Conservation (phyloP, 2,888 invertebrate genomes). For the Dryobotodes eremita region DNA sequence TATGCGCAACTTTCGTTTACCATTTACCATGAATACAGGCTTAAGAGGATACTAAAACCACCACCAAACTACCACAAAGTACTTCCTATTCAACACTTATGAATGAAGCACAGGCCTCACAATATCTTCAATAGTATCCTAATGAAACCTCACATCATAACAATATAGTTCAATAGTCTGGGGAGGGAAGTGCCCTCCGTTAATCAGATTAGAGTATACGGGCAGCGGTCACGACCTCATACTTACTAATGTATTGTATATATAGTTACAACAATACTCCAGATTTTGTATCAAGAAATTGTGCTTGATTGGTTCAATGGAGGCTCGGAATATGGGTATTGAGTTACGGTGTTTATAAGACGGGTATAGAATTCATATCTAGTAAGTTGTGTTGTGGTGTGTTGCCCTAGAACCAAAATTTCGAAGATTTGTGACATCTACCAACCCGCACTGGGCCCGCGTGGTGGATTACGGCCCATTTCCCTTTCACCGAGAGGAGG, state of each 20-base stretch:
- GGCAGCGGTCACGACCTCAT: conserved; percentile 75
- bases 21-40: not conserved
- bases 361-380: not conserved
- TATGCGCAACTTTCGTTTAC: not conserved
- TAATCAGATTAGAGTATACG: conserved; percentile 78
- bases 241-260: conserved; percentile 27
- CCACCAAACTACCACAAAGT: not conserved
- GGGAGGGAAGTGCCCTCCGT: conserved; percentile 69
- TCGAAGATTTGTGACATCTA: no score
- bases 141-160: conserved; percentile 65
- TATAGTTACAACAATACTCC: conserved; percentile 35
- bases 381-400: not conserved
- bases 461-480: no score
- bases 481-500: no score
- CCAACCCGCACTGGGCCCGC: no score
- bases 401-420: no score
- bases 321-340: conserved; percentile 34
- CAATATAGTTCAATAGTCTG: conserved; percentile 63
- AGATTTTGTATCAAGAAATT: conserved; percentile 55
- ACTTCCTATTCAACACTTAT: conserved; percentile 11
- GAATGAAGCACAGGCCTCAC: conserved; percentile 24
- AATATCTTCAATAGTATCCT: conserved; percentile 53
- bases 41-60: not conserved
- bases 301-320: conserved; percentile 51
- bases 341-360: conserved; percentile 32